phyloP scores from a whole-genome alignment of 2,888 invertebrate species.

The Amphipyra berbera region DNA sequence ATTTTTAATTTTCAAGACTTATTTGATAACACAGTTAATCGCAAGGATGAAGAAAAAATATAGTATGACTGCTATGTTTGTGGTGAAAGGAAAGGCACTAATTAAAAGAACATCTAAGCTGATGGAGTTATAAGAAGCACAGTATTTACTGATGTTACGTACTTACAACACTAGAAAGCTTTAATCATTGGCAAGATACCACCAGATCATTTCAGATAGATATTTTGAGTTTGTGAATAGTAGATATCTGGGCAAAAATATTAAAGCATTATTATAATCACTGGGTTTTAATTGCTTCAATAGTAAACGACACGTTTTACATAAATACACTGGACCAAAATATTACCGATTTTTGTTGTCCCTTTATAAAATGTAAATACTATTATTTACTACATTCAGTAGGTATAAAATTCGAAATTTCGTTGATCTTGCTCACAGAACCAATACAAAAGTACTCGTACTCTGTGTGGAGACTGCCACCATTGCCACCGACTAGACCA shows the following conservation, averaged over 20 bases:
- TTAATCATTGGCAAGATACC: constrained; percentile 20
- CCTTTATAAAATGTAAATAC: not conserved
- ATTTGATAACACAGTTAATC: constrained; percentile 19
- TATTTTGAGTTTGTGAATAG: constrained; percentile 23
- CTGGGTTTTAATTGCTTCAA: not conserved
- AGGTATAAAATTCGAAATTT: too few relatives aligned
- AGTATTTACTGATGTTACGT: constrained; percentile 15
- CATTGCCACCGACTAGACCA: too few relatives aligned
- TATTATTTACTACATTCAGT: too few relatives aligned
- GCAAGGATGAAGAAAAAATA: constrained; percentile 19
- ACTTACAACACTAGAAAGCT: constrained; percentile 43
- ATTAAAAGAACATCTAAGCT: not conserved
- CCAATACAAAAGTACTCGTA: too few relatives aligned
- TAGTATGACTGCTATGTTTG: constrained; percentile 2
- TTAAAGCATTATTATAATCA: constrained; percentile 20
- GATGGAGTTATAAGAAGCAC: not conserved
- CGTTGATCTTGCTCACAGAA: too few relatives aligned
- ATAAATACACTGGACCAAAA: not conserved
- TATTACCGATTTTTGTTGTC: constrained; percentile 29
- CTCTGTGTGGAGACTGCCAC: too few relatives aligned
- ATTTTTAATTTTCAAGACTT: constrained; percentile 25
- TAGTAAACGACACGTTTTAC: not conserved
- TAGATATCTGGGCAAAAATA: constrained; percentile 32
- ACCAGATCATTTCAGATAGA: constrained; percentile 24
- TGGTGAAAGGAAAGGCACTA: constrained; percentile 1